Percentiles rank a stretch among this genome's conserved stretches.
Evolutionary conservation across 2,113 vertebrate genomes (phyloP).

Genomic region (Setophaga coronata): DNA sequence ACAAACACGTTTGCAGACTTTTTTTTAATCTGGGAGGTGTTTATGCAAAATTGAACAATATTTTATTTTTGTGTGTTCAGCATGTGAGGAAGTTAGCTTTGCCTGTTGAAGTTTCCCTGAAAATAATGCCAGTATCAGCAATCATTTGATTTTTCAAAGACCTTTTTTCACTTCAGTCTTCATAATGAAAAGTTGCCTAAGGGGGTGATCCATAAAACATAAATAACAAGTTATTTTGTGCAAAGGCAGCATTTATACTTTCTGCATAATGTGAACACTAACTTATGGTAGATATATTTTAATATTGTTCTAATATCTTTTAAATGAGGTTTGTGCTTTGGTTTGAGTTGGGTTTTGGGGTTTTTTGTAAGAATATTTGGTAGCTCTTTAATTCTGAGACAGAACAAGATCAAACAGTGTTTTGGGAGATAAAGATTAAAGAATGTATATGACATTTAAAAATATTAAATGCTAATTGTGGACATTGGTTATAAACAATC

Average conservation of each 20-base stretch:
- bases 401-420: not conserved
- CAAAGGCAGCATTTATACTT: not conserved
- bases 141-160: constrained; percentile 11
- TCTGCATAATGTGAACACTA: not conserved
- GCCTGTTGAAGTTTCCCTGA: not conserved
- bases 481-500: not conserved
- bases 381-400: not conserved
- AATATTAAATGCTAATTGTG: not conserved
- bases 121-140: not conserved
- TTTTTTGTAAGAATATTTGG: not conserved
- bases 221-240: constrained; percentile 5
- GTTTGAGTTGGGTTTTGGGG: not conserved
- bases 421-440: not conserved
- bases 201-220: not conserved
- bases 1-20: not conserved
- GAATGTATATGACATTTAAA: not conserved
- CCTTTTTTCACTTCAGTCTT: not conserved
- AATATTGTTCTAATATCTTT: not conserved
- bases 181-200: constrained; percentile 4
- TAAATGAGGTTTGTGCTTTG: not conserved
- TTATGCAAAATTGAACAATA: not conserved
- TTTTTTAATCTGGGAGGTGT: not conserved
- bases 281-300: not conserved
- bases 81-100: not conserved
- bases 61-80: not conserved